Base-by-base conservation (phyloP, 2,888 invertebrate species). In the Prenolepis imparis region DNA sequence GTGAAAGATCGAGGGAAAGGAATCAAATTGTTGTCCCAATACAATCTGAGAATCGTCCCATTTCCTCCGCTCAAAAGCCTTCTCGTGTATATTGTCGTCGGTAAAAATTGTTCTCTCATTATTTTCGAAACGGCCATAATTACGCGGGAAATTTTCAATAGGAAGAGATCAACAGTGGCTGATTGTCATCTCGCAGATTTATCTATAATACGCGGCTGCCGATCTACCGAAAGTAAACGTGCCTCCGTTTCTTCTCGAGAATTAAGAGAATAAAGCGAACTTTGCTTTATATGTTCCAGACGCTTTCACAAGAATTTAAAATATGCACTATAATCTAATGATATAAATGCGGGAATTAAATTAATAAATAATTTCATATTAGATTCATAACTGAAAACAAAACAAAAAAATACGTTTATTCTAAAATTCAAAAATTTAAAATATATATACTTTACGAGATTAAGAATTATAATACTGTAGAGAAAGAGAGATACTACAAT, bases 31-130 rank as follows among this genome's bases (percentile, higher is more conserved):
- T 32, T 24, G 41, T 73, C 44, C 21, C 59, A 28, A 32, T 41
- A 32, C 28, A 15, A 80, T 78, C 28, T 36, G 32, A 12, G 52
- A 28, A 73, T 73, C 59, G 59, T 78, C n/a, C 32, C 66, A 61
- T 84, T 78, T 70, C 55, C 82, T 41, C 32, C 55, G 11, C 44
- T 74, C 59, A 28, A n/a, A 18, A n/a, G n/a, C 44, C 74, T 72
- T 78, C 73, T 28, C 80, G 75, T 41, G 68, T 28, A 36, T 32
- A 75, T 39, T 73, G 61, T 80, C 48, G n/a, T 48, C 78, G 24
- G 3, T 32, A 39, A 63, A 80, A 80, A 85, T 89, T 89, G 91
- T 90, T 89, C 89, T 88, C 88, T 91, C 87, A 86, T 92, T 92
- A 91, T 68, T 74, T 74, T 81, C 73, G 64, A 87, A 86, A 84